Base-by-base conservation (phyloP, 2,888 invertebrate species). In the Biston betularia region DNA sequence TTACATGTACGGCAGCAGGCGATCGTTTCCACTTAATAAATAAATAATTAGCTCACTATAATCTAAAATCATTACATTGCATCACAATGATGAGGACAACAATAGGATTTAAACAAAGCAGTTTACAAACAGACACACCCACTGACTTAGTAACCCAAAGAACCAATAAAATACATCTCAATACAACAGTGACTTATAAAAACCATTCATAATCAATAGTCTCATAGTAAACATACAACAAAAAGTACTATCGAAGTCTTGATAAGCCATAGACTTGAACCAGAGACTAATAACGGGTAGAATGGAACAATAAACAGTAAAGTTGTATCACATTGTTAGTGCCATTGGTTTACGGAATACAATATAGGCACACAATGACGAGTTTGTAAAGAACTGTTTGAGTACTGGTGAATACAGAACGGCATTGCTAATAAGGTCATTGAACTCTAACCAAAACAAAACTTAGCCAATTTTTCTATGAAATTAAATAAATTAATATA, bases 101-200 rank as follows among this genome's bases (percentile, higher is more conserved):
- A 64, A 64, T 56, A 15, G 78, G 76, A 68, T 69, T 53, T 56
- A 70, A 61, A 60, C 69, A 70, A 68, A 45, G 7, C 49, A 34
- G 42, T 55, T 54, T 60, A 56, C 69, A 77, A 81, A 24, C 24
- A 72, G 77, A 73, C 83, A 85, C 88, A 77, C 86, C 89, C 76
- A 88, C 86, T 83, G 79, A 77, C 88, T 83, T 76, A 78, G 78
- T 89, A 84, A 87, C 89, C 86, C 79, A 87, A 59, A 85, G 84
- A 83, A 83, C 81, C 77, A 86, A 87, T 88, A 84, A 81, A 86
- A 85, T 24, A 53, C 78, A 74, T 80, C 85, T 88, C 88, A 89
- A 91, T 92, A 92, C 75, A 84, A 88, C 87, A 88, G 88, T 85
- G 82, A 84, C 80, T 80, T 77, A 78, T 87, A 87, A 86, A 86